Percentiles rank a stretch among this genome's conserved stretches.
Conservation (phyloP, 1,140 invertebrate genomes). For the Diorhabda sublineata region DNA sequence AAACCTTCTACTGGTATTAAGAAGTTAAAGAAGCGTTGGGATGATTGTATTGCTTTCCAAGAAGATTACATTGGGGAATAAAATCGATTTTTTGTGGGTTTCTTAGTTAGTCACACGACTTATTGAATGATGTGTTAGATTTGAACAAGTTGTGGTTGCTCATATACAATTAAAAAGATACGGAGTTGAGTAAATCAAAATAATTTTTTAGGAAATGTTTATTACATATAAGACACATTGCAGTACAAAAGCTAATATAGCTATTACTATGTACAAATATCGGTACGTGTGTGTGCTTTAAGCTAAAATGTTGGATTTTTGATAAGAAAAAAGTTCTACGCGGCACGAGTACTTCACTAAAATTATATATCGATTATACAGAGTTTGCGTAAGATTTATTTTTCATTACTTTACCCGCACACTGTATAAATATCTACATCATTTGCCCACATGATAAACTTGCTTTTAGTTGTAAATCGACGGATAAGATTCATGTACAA, state of each 20-base stretch:
- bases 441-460: neutral
- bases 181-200: too few species aligned
- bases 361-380: neutral
- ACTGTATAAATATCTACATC: neutral
- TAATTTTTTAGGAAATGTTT: neutral
- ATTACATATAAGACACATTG: constrained; percentile 8
- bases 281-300: constrained; percentile 1
- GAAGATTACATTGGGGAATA: too few species aligned
- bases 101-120: too few species aligned
- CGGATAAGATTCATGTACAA: neutral
- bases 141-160: too few species aligned
- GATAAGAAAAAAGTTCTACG: neutral
- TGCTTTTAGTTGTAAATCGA: neutral
- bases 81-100: too few species aligned
- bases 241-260: constrained; percentile 13
- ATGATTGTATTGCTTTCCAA: too few species aligned
- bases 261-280: constrained; percentile 1
- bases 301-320: neutral
- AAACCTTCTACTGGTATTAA: too few species aligned
- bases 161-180: too few species aligned
- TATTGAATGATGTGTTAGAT: too few species aligned
- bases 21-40: too few species aligned
- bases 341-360: neutral
- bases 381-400: too few species aligned
- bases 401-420: too few species aligned